Percentiles rank a stretch among this genome's conserved stretches.
phyloP scores from a whole-genome alignment of 1,140 invertebrate species.

The Trissolcus basalis region DNA sequence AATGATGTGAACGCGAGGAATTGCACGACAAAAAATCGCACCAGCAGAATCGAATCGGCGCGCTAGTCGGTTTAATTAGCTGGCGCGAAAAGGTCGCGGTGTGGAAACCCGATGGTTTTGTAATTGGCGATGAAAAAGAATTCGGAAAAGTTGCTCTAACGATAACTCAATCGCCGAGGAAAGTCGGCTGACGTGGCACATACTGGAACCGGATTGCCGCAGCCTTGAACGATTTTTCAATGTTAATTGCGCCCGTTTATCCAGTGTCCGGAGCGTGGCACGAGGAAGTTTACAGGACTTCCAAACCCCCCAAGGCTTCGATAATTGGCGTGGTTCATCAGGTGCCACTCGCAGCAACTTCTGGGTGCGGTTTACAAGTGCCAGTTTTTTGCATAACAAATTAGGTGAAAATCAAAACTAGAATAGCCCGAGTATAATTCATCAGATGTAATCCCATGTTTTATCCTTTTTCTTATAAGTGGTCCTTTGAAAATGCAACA shows the following conservation, averaged over 20 bases:
- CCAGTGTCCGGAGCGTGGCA: conserved; percentile 33
- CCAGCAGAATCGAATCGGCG: conserved; percentile 1
- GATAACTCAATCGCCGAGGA: conserved; percentile 56
- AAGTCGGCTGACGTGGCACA: conserved; percentile 52
- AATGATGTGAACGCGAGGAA: conserved; percentile 9
- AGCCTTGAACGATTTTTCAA: conserved; percentile 63
- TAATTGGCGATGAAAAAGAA: conserved; percentile 49
- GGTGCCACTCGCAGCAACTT: too few species aligned
- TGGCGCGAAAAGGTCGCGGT: conserved; percentile 28
- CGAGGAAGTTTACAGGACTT: conserved; percentile 48
- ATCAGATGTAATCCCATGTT: too few species aligned
- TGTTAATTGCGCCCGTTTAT: conserved; percentile 59
- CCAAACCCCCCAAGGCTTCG: conserved; percentile 36
- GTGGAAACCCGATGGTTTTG: conserved; percentile 45
- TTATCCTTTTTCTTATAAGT: too few species aligned
- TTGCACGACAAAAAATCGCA: background rate
- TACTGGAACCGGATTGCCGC: conserved; percentile 51
- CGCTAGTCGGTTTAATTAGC: conserved; percentile 25
- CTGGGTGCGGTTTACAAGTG: too few species aligned
- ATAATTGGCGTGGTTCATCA: conserved; percentile 18
- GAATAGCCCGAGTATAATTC: too few species aligned
- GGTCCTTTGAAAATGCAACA: too few species aligned
- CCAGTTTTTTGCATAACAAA: too few species aligned
- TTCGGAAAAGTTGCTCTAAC: conserved; percentile 34
- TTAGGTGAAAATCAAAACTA: too few species aligned